Evolutionary conservation across 2,888 invertebrate species (phyloP).

Genomic region (Synanthedon tipuliformis): DNA sequence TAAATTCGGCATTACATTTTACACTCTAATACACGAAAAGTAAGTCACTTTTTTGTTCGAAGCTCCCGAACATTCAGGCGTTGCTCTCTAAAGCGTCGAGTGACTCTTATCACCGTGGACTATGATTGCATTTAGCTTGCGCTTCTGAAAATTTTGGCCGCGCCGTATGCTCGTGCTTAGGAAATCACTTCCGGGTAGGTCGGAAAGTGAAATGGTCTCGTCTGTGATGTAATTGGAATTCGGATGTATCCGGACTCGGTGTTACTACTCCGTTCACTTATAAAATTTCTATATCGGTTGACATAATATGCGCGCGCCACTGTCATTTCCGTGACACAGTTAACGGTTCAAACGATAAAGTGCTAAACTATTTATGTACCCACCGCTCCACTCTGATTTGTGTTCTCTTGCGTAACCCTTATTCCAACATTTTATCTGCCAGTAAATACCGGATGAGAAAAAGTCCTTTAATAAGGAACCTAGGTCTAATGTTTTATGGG

Average conservation of each 20-base stretch:
- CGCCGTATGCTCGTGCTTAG: conserved; percentile 66
- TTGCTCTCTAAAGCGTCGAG: conserved; percentile 23
- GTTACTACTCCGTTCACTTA: conserved; percentile 66
- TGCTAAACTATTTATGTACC: conserved; percentile 32
- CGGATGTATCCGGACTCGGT: conserved; percentile 67
- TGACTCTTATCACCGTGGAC: conserved; percentile 26
- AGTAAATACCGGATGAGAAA: no score
- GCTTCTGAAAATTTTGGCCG: conserved; percentile 35
- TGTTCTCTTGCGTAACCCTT: neutral
- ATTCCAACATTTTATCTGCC: no score
- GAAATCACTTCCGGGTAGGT: conserved; percentile 71
- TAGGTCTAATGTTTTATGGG: no score
- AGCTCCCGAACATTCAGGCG: conserved; percentile 47
- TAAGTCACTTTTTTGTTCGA: conserved; percentile 51
- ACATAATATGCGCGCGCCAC: conserved; percentile 51
- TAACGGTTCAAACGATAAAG: conserved; percentile 37
- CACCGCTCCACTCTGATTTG: conserved; percentile 22
- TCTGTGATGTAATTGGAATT: conserved; percentile 71
- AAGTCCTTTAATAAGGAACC: no score
- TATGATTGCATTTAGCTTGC: conserved; percentile 35
- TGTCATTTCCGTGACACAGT: conserved; percentile 38
- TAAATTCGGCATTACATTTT: conserved; percentile 35
- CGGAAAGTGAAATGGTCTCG: conserved; percentile 70
- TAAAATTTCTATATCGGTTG: conserved; percentile 61
- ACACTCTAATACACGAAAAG: conserved; percentile 50